Evolutionary conservation across 2,888 invertebrate genomes (phyloP), one percentile per base, ranked within the genome.

Genomic region (Tetranychus truncatus): DNA sequence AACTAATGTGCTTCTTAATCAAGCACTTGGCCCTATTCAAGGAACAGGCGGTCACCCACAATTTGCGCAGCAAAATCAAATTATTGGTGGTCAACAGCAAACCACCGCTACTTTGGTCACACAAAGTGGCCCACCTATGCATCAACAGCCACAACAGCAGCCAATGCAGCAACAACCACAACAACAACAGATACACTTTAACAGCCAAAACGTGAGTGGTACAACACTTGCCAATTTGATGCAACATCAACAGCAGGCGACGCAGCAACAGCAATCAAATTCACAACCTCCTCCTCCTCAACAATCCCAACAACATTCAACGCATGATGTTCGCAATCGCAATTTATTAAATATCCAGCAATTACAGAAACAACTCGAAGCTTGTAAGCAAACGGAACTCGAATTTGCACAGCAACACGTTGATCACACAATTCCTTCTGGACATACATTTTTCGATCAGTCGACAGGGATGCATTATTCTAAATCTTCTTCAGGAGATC

Each of bases 361-460:
- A 78, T 82, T 91, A 76, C 88, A 89, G 79, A 90, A 90, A 82
- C 90, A 89, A 0, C 82, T 91, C 76, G 89, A 90, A 81, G 90
- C 89, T 0, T 90, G 91, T 0, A 90, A 91, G 78, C 89, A 90
- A 80, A 89, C 89, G 79, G 91, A 91, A 80, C 87, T 89, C 66
- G 90, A 90, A 82, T 90, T 89, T 82, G 89, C 72, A 46, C 75
- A 74, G 18, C 74, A 75, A 66, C 77, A 77, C 55, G 77, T 77
- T 76, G 76, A 75, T 55, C 76, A 74, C 18, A 77, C 76, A 69
- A 76, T 77, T 45, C 76, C 77, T 11, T 75, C 75, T 3, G 76
- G 75, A 65, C 77, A 77, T 74, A 76, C 74, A 11, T 78, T 78
- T 24, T 74, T 75, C 11, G 69, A 75, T 46, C 77, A 77, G 72